Evolutionary conservation across 2,797 vertebrate species (phyloP).

Genomic region (Rhynchotus rufescens): DNA sequence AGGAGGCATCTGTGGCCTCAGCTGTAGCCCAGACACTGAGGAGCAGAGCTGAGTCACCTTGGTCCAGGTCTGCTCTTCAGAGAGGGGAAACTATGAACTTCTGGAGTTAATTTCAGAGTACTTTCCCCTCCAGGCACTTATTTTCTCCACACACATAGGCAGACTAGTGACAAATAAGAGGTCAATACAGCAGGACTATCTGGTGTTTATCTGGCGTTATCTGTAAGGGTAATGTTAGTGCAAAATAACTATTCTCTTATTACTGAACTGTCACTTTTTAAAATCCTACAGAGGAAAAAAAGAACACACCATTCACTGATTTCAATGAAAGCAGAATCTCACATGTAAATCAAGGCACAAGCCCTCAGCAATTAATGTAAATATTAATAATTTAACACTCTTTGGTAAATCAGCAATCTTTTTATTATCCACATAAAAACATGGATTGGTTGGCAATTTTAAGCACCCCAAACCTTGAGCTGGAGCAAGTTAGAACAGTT

Average conservation of each 20-base stretch:
- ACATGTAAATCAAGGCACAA: neutral
- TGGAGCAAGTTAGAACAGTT: neutral
- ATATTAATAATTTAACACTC: neutral
- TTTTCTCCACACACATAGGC: neutral
- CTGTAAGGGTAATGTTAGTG: neutral
- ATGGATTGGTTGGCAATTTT: neutral
- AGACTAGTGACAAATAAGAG: neutral
- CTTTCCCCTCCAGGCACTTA: neutral
- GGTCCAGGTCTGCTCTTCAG: neutral
- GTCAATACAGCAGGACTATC: neutral
- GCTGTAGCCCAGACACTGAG: neutral
- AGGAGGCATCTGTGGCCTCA: neutral
- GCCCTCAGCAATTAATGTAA: neutral
- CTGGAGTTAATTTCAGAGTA: neutral
- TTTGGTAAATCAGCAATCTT: neutral
- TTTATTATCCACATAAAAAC: neutral
- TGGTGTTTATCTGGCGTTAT: neutral
- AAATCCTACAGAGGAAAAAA: neutral
- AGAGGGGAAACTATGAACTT: neutral
- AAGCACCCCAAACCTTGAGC: neutral
- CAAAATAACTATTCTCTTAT: neutral
- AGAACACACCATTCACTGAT: neutral
- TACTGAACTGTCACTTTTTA: neutral
- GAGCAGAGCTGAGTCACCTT: neutral
- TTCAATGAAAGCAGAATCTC: neutral